Evolutionary conservation across 2,888 invertebrate genomes (phyloP), one percentile per base, ranked within the genome.

Genomic region (Cheilosia impressa): DNA sequence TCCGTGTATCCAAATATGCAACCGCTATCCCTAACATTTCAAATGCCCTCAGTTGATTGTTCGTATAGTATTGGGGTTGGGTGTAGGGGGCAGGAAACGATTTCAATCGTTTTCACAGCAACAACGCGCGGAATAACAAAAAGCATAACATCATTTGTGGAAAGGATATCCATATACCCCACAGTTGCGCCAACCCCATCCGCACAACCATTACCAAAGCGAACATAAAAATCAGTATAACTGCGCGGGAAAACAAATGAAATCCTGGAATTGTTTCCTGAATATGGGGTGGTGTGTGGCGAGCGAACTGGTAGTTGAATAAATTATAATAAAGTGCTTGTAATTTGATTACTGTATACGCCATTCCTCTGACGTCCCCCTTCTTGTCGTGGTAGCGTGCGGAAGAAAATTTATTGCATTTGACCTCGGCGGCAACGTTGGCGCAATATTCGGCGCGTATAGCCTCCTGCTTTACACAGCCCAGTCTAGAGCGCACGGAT

Each of bases 141-240:
- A 75, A 75, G 81, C 52, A 77, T 45, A 83, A 69, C 73, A 83
- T 78, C 78, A 63, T 79, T 83, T 83, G 78, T 53, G 73, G 79
- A 57, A 43, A 78, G 41, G 52, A 78, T 68, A 38, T 68, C 24
- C 22, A 38, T 27, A 15, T 19, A 60, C 27, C 72, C 68, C 53
- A 68, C 55, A 43, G 31, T 5, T 2, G 3, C 55, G 22, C 38
- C 62, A 52, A 68, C 62, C 66, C 68, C 53, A 78, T 65, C 80
- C 71, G 50, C 71, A 41, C 73, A 71, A 60, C 80, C 80, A 76
- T 80, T 80, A 84, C 84, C 60, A 65, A 69, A 68, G 31, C 53
- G 80, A 75, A 80, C 80, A 84, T 84, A 84, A 84, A 84, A 84
- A 84, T 84, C 84, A 84, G 84, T 84, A 84, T 80, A 84, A 84